Evolutionary conservation across 2,888 invertebrate species (phyloP), one percentile per base, ranked within the genome.

Genomic region (Clepsis dumicolana): DNA sequence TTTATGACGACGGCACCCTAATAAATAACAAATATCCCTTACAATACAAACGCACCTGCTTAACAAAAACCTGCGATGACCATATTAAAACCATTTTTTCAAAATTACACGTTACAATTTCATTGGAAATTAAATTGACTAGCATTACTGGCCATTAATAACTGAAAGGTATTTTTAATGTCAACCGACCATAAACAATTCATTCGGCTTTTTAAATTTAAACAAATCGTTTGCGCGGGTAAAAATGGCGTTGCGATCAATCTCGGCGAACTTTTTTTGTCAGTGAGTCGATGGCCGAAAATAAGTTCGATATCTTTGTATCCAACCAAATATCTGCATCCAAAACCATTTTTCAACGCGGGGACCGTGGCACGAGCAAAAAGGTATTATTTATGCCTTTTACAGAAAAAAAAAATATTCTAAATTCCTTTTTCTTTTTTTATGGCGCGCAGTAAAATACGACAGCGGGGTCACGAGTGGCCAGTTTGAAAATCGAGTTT

Each of bases 11-110:
- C 72, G 70, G 79, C 77, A 66, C 82, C 82, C 80, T 77, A 83
- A 86, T 86, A 85, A 84, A 85, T 82, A 80, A 84, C 79, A 70
- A 74, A 79, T 81, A 78, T 74, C 75, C 77, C 79, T 77, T 80
- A 79, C 81, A 86, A 86, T 86, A 86, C 75, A 52, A 71, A 75
- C 59, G 82, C 91, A 91, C 92, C 92, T 92, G 91, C 91, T 76
- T 72, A 60, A 75, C 77, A 79, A 87, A 88, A 90, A 90, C 75
- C 80, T 79, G 81, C 78, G 77, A 81, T 86, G 81, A 76, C 83
- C 84, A 79, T 86, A 86, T 77, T 80, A 77, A 82, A 83, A 77
- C 79, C 73, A 77, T 78, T 78, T 77, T 77, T 78, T 74, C 75
- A 75, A 79, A 79, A 81, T 78, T 80, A 79, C 72, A 75, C 70